phyloP scores from a whole-genome alignment of 37 sponge, comb jelly and placozoan species.

The Ephydatia muelleri region DNA sequence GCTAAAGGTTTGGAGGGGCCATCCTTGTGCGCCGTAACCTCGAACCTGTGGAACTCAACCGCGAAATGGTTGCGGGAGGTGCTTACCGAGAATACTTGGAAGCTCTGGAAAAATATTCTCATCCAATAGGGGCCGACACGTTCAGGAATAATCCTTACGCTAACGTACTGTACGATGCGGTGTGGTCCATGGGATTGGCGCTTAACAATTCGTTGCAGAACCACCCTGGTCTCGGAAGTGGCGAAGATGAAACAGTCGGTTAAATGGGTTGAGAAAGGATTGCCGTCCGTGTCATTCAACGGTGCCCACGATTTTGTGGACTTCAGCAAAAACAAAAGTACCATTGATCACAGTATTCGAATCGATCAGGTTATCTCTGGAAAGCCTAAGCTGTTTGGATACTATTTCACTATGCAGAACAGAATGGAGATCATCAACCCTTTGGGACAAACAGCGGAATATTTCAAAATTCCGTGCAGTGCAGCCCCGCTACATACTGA shows the following conservation, averaged over 20 bases:
- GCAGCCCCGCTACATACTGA: neutral
- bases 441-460: neutral
- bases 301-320: conserved; percentile 4
- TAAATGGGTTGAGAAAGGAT: conserved; percentile 6
- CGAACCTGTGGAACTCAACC: neutral
- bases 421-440: neutral
- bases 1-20: neutral
- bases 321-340: neutral
- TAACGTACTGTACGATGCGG: conserved; percentile 8
- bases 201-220: conserved; percentile 1
- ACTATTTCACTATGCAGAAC: conserved; percentile 1
- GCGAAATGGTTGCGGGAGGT: neutral
- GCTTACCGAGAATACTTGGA: conserved; percentile 1
- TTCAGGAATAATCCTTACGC: neutral
- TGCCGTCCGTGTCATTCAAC: conserved; percentile 1
- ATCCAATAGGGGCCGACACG: neutral
- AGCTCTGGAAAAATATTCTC: neutral
- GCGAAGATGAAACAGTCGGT: neutral
- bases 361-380: conserved; percentile 16
- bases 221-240: neutral
- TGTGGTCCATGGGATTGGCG: conserved; percentile 20
- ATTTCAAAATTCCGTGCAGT: neutral
- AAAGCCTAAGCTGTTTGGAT: neutral
- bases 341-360: neutral
- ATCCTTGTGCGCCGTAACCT: neutral